Evolutionary conservation across 2,113 vertebrate genomes (phyloP), one percentile per base, ranked within the genome.

Genomic region (Echinops telfairi): DNA sequence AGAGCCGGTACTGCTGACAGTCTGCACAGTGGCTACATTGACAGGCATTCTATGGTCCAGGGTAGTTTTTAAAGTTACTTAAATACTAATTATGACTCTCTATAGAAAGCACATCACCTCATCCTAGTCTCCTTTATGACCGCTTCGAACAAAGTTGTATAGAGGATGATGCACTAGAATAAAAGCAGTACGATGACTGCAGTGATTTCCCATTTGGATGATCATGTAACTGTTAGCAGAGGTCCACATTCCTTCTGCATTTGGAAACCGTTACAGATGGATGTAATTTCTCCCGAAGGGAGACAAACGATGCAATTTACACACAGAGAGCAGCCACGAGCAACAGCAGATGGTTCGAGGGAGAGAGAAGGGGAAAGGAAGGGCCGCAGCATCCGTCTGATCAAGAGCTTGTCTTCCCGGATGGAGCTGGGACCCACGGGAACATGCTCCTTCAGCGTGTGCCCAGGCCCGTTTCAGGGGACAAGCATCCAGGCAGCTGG

Each of bases 1-100:
- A 57, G 25, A 20, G 47, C 47, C 1, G 8, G 36, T 1, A 2
- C 0, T 6, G 53, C 31, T 40, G 22, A 57, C 25, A 31, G 6
- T 47, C 20, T 53, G 25, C 0, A 53, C 47, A 0, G 40, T 1
- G 9, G 23, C 7, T 1, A 1, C 31, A 9, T 38, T 36, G 29
- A 89, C 57, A 2, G 68, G 70, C 31, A 86, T n/a, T 27, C 83
- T 57, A 27, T 1, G 77, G 62, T 53, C 62, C n/a, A 17, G 81
- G 62, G 36, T 31, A 16, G 38, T 79, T 57, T 90, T 40, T 29
- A 73, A 93, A 79, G 70, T 83, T 86, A 60, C 22, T 38, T 71
- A 76, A 76, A 53, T 9, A 53, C 47, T 53, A 14, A 53, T 53
- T 33, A 36, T 43, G n/a, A 87, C 80, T 86, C 73, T 75, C 83